Evolutionary conservation across 2,888 invertebrate genomes (phyloP).

Genomic region (Belgica antarctica): DNA sequence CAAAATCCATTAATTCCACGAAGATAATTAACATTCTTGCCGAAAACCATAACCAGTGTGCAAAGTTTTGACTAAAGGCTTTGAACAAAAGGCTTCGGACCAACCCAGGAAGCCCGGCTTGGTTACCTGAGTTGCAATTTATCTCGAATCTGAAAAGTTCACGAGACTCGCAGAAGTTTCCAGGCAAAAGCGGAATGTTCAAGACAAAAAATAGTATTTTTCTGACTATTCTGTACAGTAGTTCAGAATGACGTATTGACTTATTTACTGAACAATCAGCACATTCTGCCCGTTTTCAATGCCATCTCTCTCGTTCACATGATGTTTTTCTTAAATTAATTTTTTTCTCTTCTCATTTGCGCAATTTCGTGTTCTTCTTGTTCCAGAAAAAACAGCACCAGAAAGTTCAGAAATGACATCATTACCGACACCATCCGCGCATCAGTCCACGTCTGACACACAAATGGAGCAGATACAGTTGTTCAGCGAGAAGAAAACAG

Average conservation of each 20-base stretch:
- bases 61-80: too few relatives aligned
- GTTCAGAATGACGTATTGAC: background rate
- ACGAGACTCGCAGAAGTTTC: too few relatives aligned
- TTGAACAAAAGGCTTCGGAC: too few relatives aligned
- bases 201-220: too few relatives aligned
- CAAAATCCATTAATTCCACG: too few relatives aligned
- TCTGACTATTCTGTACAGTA: background rate
- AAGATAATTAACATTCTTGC: too few relatives aligned
- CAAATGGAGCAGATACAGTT: slow-evolving; percentile 34
- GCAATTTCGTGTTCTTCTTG: background rate
- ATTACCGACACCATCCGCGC: background rate
- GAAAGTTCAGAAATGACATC: slow-evolving; percentile 10
- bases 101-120: too few relatives aligned
- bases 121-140: too few relatives aligned
- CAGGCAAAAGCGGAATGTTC: too few relatives aligned
- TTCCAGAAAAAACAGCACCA: background rate
- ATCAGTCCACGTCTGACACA: background rate
- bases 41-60: too few relatives aligned
- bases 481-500: slow-evolving; percentile 50
- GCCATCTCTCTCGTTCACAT: background rate
- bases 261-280: background rate
- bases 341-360: background rate
- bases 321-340: slow-evolving; percentile 16
- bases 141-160: too few relatives aligned
- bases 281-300: background rate